Evolutionary conservation across 2,888 invertebrate genomes (phyloP).

Genomic region (Erebia epiphron): DNA sequence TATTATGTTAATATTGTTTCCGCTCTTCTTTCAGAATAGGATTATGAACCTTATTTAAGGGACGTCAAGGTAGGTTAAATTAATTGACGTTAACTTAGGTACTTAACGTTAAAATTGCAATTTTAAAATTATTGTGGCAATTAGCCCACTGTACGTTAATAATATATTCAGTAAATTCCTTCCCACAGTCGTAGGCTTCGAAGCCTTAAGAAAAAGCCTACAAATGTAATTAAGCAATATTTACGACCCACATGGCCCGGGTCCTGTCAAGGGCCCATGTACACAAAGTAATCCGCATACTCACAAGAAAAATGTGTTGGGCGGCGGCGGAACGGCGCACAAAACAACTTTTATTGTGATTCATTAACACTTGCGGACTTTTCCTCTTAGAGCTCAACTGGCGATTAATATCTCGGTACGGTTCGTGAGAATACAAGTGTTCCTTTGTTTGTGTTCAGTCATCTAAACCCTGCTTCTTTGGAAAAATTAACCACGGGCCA

Average conservation of each 20-base stretch:
- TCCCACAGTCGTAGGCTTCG: no score
- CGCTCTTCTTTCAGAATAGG: no score
- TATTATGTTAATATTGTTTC: no score
- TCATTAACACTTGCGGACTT: conserved; percentile 20
- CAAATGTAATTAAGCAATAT: conserved; percentile 9
- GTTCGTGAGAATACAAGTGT: neutral
- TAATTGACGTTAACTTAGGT: no score
- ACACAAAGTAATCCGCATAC: conserved; percentile 13
- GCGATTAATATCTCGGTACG: neutral
- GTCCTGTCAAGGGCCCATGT: conserved; percentile 3
- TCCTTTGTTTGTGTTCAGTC: neutral
- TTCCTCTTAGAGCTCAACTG: conserved; percentile 12
- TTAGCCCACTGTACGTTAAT: no score
- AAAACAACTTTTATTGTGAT: conserved; percentile 25
- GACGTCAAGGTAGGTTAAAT: no score
- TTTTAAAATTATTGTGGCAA: no score
- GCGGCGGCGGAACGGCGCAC: conserved; percentile 14
- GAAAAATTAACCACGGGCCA: no score
- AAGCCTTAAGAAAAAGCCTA: neutral
- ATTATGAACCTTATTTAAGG: no score
- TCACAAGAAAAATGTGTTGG: neutral
- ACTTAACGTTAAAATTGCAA: no score
- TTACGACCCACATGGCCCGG: conserved; percentile 4
- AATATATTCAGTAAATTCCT: neutral
- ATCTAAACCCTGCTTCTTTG: no score